Conservation (phyloP, 2,888 invertebrate species). For the Lomographa bimaculata region DNA sequence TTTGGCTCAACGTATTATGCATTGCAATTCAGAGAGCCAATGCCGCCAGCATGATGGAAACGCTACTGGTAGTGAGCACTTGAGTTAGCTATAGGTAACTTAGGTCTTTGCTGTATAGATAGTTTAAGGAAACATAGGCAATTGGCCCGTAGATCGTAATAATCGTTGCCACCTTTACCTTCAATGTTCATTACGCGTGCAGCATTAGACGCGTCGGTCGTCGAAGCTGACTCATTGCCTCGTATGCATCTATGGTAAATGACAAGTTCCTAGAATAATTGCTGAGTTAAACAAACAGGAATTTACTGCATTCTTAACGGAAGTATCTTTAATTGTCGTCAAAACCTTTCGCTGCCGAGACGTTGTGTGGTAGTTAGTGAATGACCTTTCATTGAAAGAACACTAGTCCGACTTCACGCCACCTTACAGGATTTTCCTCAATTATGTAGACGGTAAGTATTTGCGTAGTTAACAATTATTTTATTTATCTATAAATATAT, state of each 20-base stretch:
- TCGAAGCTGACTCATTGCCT: constrained; percentile 66
- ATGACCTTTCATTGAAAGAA: constrained; percentile 7
- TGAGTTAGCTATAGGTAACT: no score
- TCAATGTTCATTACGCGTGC: constrained; percentile 51
- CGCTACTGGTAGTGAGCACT: no score
- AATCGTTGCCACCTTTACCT: no score
- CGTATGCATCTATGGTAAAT: constrained; percentile 55
- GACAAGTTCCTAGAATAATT: constrained; percentile 61
- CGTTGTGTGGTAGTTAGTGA: no score
- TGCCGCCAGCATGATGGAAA: no score
- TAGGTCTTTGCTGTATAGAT: no score
- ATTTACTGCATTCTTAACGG: constrained; percentile 33
- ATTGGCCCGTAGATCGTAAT: no score
- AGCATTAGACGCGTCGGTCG: no score
- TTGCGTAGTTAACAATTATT: constrained; percentile 9
- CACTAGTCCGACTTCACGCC: constrained; percentile 1
- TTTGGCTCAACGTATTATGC: no score
- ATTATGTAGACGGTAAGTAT: constrained; percentile 1
- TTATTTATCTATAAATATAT: no score
- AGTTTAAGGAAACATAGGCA: no score
- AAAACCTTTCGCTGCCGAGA: constrained; percentile 7
- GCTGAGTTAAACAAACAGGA: constrained; percentile 39
- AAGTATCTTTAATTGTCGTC: constrained; percentile 28
- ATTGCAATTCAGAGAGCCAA: no score
- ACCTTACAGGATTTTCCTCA: constrained; percentile 12